Base-by-base conservation (phyloP, 2,888 invertebrate species). In the Oscheius sp. region DNA sequence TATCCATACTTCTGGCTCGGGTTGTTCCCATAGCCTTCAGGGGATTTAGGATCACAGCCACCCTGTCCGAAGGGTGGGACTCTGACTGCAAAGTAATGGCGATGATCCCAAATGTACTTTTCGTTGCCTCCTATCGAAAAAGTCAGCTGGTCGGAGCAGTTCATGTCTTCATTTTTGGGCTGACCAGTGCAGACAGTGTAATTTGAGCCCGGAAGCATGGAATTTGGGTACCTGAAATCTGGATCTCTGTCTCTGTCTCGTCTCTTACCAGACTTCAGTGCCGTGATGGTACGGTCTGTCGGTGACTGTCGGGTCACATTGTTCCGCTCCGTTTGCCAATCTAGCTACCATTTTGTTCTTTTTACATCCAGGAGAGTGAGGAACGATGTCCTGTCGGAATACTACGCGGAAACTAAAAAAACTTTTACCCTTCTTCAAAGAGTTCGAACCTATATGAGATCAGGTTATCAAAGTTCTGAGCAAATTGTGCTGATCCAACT, bases 351-450 rank as follows among this genome's bases (percentile, higher is more conserved):
- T 74, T 37, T 73, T 73, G 47, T 82, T 78, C 72, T 87, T 86
- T 50, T 82, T 79, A 63, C 88, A 88, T 2, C 80, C 79, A 1
- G 88, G 87, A 32, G 84, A 73, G 62, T 88, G 88, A 0, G 87
- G 87, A 0, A 87, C 85, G 51, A 88, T 80, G 71, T 87, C 87
- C n/a, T 75, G 71, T 13, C 81, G 76, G 66, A 86, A 81, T 21
- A 84, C 80, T 10, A 87, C 82, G 1, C 87, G 87, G 75, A 80
- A 87, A 59, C 86, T 86, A 59, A 51, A 70, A 42, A 42, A n/a
- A 35, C 35, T 4, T 33, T 60, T 7, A 2, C 21, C 10, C 21
- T 57, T 57, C 21, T 4, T 62, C 33, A 62, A 62, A 21, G 11
- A 7, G 7, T 29, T 33, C 11, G 4, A 32, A 86, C 85, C 85